phyloP scores from a whole-genome alignment of 2,888 invertebrate genomes.

The Thereva nobilitata region DNA sequence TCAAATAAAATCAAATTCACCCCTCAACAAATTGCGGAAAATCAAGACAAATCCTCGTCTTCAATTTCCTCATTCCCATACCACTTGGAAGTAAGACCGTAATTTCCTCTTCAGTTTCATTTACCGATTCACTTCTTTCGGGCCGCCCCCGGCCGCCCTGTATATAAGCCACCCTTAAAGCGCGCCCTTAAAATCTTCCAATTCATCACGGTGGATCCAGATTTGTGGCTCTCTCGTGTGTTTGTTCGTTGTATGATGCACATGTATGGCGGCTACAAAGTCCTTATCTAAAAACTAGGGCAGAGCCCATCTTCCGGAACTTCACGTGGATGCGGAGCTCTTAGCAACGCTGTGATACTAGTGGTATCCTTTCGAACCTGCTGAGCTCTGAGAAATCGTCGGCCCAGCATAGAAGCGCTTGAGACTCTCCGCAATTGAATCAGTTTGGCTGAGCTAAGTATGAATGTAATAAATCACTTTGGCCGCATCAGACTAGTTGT shows the following conservation, averaged over 20 bases:
- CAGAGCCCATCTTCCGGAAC: too few species aligned
- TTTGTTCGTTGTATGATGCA: background rate
- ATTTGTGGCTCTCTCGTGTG: background rate
- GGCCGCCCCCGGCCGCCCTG: too few species aligned
- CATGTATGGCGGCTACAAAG: conserved; percentile 2
- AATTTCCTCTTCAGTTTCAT: conserved; percentile 19
- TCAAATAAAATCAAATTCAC: conserved; percentile 34
- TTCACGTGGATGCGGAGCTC: background rate
- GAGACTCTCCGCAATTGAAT: conserved; percentile 39
- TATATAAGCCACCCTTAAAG: background rate
- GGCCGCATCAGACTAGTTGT: conserved; percentile 26
- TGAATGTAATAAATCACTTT: conserved; percentile 42
- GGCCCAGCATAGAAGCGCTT: conserved; percentile 12
- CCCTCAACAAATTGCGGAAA: conserved; percentile 29
- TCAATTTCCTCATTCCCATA: conserved; percentile 13
- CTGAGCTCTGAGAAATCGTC: background rate
- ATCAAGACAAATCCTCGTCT: conserved; percentile 31
- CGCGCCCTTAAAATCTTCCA: conserved; percentile 11
- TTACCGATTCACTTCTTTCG: conserved; percentile 8
- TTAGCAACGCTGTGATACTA: conserved; percentile 14
- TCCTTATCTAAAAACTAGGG: too few species aligned
- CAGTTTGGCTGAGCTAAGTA: conserved; percentile 40
- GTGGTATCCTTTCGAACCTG: conserved; percentile 18
- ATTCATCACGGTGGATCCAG: conserved; percentile 24
- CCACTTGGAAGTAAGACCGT: background rate